phyloP scores from a whole-genome alignment of 2,888 invertebrate species.

The Tenodera sinensis region DNA sequence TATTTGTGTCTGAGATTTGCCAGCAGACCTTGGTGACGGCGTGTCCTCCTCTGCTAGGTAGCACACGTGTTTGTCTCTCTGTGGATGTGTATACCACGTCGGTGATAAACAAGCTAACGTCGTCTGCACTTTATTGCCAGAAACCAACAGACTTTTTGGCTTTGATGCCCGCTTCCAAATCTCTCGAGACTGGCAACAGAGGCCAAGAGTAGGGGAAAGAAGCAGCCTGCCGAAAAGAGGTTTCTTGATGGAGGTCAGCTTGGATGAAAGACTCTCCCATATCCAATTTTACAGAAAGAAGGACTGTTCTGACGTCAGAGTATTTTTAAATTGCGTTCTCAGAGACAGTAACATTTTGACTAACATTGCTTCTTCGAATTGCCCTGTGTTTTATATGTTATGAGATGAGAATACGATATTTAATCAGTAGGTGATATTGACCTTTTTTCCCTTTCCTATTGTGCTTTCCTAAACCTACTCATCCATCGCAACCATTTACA shows the following conservation, averaged over 20 bases:
- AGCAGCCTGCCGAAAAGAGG: neutral
- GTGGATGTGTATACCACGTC: neutral
- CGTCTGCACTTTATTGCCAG: conserved; percentile 6
- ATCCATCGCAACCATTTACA: too few species aligned
- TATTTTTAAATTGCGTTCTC: neutral
- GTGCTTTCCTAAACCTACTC: too few species aligned
- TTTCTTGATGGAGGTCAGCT: neutral
- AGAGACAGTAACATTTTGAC: neutral
- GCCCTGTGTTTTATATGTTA: too few species aligned
- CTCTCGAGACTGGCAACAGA: neutral
- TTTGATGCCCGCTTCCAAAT: neutral
- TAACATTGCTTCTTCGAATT: neutral
- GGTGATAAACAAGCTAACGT: conserved; percentile 7
- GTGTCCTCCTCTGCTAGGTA: neutral
- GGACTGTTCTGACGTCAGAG: neutral
- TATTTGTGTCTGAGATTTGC: neutral
- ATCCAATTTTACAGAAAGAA: neutral
- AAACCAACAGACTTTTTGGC: conserved; percentile 9
- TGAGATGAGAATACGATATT: too few species aligned
- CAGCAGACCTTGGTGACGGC: neutral
- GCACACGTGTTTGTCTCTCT: neutral
- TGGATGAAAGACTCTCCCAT: neutral
- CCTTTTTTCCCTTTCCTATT: too few species aligned
- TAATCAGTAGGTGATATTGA: too few species aligned
- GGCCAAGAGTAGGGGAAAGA: neutral